Base-by-base conservation (phyloP, 2,113 vertebrate genomes). In the Amazona guildingii region DNA sequence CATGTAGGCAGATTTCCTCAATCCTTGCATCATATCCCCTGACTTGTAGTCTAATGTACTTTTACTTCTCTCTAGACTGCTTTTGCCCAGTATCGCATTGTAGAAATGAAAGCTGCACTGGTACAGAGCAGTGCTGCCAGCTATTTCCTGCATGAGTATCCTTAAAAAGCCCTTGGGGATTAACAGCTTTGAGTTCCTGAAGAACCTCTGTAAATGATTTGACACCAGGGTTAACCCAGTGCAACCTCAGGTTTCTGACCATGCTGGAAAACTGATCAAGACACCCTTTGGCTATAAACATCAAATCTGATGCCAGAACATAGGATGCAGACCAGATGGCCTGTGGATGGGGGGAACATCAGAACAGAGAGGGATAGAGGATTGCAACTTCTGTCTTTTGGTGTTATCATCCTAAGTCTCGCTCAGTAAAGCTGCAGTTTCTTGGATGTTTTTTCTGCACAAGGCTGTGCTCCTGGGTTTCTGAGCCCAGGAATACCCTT, bases 291-390 rank as follows among this genome's bases (percentile, higher is more conserved):
- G 73, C 55, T 88, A 79, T 44, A 78, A 79, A 68, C 44, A 67
- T 55, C 69, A 68, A 74, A 83, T 86, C 51, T 1, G 0, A 33
- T 76, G 61, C 90, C 61, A 68, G 85, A 74, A 63, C 0, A 15
- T 86, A 79, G 88, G 61, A 73, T 86, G 80, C 4, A 5, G 72
- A 94, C 83, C 95, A 95, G 82, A 95, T 92, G 90, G 95, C 62
- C 64, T 52, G 49, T 55, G 73, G 62, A 11, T 25, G 44, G 83
- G 82, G 66, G 24, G 62, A 86, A 61, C 89, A 68, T 61, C 6
- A 2, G 61, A 74, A 74, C 6, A 4, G 31, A 77, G 68, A 83
- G 43, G 43, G 25, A 64, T 75, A 37, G 49, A 87, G 49, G 28
- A 59, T 7, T 63, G 64, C 48, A 76, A 92, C 83, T 95, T 63